A percentile compares a stretch with the other conserved stretches of the same genome.
Evolutionary conservation across 2,797 vertebrate genomes (phyloP).

Genomic region (Hybognathus amarus): DNA sequence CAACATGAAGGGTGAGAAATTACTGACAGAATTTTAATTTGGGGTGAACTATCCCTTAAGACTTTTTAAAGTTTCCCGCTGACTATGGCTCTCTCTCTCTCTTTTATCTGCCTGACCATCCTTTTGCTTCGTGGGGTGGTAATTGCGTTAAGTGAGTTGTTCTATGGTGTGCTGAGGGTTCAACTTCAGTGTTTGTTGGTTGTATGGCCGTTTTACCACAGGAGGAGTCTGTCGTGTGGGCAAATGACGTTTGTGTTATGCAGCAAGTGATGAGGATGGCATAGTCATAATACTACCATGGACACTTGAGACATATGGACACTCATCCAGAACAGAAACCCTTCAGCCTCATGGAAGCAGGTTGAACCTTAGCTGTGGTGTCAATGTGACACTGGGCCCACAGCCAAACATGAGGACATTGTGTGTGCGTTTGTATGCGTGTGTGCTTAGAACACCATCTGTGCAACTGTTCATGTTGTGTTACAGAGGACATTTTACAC

Average conservation of each 20-base stretch:
- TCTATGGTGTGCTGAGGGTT: slow-evolving; percentile 17
- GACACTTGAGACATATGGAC: slow-evolving; percentile 12
- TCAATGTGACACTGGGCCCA: neutral
- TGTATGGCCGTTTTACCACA: neutral
- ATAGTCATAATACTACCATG: neutral
- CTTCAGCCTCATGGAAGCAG: neutral
- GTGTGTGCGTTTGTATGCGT: neutral
- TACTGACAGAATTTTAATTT: too few species aligned
- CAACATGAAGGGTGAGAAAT: too few species aligned
- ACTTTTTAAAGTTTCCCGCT: slow-evolving; percentile 4
- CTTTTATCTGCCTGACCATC: slow-evolving; percentile 6
- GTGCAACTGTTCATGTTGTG: slow-evolving; percentile 2
- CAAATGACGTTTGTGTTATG: slow-evolving; percentile 4
- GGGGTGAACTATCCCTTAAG: too few species aligned
- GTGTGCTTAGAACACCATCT: neutral
- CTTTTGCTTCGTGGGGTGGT: slow-evolving; percentile 15
- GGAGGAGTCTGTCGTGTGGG: neutral
- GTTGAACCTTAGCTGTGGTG: slow-evolving; percentile 14
- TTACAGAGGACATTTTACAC: neutral
- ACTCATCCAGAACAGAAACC: slow-evolving; percentile 16
- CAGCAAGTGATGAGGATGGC: neutral
- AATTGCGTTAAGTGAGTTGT: slow-evolving; percentile 23
- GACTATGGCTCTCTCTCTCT: neutral
- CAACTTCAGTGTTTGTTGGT: slow-evolving; percentile 12
- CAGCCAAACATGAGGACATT: neutral